Evolutionary conservation across 2,113 vertebrate genomes (phyloP), one percentile per base, ranked within the genome.

Genomic region (Gorilla gorilla): DNA sequence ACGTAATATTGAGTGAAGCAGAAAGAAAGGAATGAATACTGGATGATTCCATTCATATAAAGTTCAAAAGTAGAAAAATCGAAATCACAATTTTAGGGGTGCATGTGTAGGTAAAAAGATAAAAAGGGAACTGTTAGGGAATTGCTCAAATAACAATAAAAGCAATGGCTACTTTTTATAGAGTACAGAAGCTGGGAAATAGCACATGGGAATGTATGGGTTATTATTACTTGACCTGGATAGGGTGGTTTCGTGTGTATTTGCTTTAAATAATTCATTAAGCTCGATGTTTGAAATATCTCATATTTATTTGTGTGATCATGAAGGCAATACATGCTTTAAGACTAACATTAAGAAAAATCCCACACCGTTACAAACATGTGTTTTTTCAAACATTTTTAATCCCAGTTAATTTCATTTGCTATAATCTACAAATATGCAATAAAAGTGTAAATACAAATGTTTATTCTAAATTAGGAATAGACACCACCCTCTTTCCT

Each of bases 261-360:
- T 97, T 55, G 18, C 66, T 92, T 92, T 57, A 38, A 96, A 52
- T 68, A 86, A 80, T 55, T 90, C 57, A 86, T 76, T 93, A 76
- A 81, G n/a, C 22, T 89, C 14, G 27, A 57, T 87, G 13, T 55
- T 82, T 90, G 48, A 85, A 96, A 85, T 88, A 76, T 32, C 83
- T 87, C 9, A 8, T 12, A 72, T 30, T 57, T 32, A 14, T 68
- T 82, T 90, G 40, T 25, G 14, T 72, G n/a, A 79, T 25, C 59
- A 57, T 22, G 25, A 38, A 86, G 40, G n/a, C 23, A 76, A 48
- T 82, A 76, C 32, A 79, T 50, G 40, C 30, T 52, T 91, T 87
- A 90, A 48, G 55, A 79, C 45, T 89, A 78, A 50, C 59, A 90
- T 50, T 81, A 93, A 90, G 81, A 78, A 89, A 70, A 87, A 43